Evolutionary conservation across 2,797 vertebrate species (phyloP), one percentile per base, ranked within the genome.

Genomic region (Otolemur crassicaudatus): DNA sequence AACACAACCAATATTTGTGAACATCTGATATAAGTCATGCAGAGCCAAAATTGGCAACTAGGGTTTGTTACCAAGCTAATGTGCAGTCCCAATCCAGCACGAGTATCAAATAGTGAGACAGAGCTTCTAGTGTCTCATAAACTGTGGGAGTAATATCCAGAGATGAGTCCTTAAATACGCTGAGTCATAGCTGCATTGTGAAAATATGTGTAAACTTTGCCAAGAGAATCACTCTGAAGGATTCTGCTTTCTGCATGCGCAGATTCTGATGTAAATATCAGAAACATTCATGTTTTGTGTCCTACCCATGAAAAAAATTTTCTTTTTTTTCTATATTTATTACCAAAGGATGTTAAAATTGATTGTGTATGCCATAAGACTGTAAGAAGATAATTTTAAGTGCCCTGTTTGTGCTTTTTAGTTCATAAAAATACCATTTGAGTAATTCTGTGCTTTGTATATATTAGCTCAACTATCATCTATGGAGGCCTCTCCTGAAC

Each of bases 41-140:
- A 61, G 85, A 77, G 37, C 20, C 53, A 82, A 86, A 70, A 53
- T 34, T 89, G 70, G 65, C 22, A 53, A 94, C 60, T 49, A 80
- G 58, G 10, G 6, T 82, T 85, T 83, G 86, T 73, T 91, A n/a
- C 89, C 49, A 79, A 81, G 63, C 49, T 90, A 90, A 90, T 75
- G 53, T 87, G 37, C 6, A 17, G 8, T 79, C 63, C 37, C 31
- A 81, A 70, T 31, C 34, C 73, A 79, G 73, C 11, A 65, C 67
- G 63, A 82, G 86, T 91, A 75, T 53, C 73, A 89, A 95, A 31
- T 1, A 73, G 91, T 46, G 10, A 85, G 72, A 37, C 13, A 83
- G 31, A 87, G 81, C 87, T 73, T 86, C 88, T 91, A 37, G 58
- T 29, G 40, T 85, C 79, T 96, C 22, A 79, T 85, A 90, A 93